These are phyloP conservation scores for Platyura marginata DNA, from an alignment of 1,140 invertebrate species.

Conservation along the genomic window DNA sequence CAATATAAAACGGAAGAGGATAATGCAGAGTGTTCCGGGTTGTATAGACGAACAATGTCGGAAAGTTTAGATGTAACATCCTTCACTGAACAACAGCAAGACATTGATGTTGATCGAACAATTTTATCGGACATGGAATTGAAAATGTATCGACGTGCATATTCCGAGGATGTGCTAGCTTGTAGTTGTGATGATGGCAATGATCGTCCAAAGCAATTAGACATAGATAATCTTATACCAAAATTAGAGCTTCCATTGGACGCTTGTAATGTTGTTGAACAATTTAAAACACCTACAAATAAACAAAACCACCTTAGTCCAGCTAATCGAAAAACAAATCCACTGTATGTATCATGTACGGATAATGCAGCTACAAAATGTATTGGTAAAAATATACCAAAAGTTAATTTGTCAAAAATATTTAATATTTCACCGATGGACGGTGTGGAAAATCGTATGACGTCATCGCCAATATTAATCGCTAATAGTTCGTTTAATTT, in stretches of 20 bases:
- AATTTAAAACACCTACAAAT: neutral
- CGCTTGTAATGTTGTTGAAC: neutral
- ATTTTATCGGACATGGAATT: neutral
- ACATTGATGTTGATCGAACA: neutral
- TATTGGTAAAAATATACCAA: conserved; percentile 9
- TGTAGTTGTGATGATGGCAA: neutral
- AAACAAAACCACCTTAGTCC: neutral
- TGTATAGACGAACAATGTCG: conserved; percentile 4
- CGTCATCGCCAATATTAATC: conserved; percentile 11
- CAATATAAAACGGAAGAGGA: too few relatives aligned
- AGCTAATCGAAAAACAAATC: neutral
- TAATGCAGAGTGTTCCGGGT: too few relatives aligned
- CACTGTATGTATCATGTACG: neutral
- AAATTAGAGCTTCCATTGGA: neutral
- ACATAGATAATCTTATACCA: neutral
- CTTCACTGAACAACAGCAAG: too few relatives aligned
- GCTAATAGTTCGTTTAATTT: conserved; percentile 8
- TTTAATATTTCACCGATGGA: conserved; percentile 5
- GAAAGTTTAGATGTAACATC: conserved; percentile 1
- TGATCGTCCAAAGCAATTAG: conserved; percentile 1
- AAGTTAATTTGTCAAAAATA: conserved; percentile 19
- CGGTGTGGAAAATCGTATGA: neutral
- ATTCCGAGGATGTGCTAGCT: conserved; percentile 2
- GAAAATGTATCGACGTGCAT: conserved; percentile 3
- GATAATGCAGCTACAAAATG: neutral